Percentiles rank a stretch among this genome's conserved stretches.
phyloP scores from a whole-genome alignment of 2,888 invertebrate genomes.

The Buathra laborator region DNA sequence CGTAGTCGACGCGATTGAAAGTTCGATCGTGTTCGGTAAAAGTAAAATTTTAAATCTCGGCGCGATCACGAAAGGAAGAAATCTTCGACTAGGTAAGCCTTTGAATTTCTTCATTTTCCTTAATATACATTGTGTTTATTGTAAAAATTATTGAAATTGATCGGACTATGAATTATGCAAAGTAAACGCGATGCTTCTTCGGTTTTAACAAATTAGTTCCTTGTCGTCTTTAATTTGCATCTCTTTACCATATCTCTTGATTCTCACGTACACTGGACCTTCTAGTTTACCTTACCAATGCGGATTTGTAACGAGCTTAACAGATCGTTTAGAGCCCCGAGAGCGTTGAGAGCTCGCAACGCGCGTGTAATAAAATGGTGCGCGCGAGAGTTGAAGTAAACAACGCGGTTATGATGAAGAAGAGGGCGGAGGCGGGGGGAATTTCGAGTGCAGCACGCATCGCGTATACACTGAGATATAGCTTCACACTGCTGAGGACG shows the following conservation, averaged over 20 bases:
- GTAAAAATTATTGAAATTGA: background rate
- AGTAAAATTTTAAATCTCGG: background rate
- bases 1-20: background rate
- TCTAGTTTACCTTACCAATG: constrained; percentile 44
- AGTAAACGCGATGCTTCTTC: background rate
- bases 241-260: constrained; percentile 3
- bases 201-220: background rate
- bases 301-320: constrained; percentile 53
- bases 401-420: constrained; percentile 40
- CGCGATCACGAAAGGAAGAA: background rate
- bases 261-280: constrained; percentile 34
- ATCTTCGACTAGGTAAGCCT: background rate
- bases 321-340: constrained; percentile 38
- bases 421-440: constrained; percentile 33
- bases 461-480: constrained; percentile 31
- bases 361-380: constrained; percentile 35
- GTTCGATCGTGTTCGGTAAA: background rate
- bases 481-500: background rate
- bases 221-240: background rate
- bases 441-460: constrained; percentile 50
- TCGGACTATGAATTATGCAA: background rate
- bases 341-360: constrained; percentile 10
- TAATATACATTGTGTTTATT: background rate
- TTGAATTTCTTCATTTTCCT: background rate
- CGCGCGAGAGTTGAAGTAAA: constrained; percentile 41